phyloP scores from a whole-genome alignment of 2,113 vertebrate genomes.

The Carettochelys insculpta region DNA sequence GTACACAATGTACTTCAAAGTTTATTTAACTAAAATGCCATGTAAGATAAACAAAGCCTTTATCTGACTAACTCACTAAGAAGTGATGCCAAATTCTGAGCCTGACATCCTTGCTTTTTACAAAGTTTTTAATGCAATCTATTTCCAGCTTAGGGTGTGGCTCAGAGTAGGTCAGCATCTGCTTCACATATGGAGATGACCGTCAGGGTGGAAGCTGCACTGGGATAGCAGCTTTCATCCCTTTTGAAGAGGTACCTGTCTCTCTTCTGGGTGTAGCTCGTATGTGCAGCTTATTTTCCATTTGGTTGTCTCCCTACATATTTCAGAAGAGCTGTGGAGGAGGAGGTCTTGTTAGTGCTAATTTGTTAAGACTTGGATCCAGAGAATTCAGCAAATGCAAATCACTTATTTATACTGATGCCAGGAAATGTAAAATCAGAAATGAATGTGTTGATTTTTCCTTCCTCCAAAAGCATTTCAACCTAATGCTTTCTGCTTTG shows the following conservation, averaged over 20 bases:
- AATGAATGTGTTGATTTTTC: conserved; percentile 67
- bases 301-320: neutral
- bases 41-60: conserved; percentile 58
- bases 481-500: conserved; percentile 65
- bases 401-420: conserved; percentile 70
- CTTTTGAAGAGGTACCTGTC: neutral
- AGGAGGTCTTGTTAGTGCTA: neutral
- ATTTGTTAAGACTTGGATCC: conserved; percentile 43
- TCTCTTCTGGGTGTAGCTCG: neutral
- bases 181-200: neutral
- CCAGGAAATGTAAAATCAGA: conserved; percentile 67
- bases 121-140: neutral
- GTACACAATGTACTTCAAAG: conserved; percentile 36
- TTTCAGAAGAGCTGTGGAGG: neutral
- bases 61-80: conserved; percentile 32
- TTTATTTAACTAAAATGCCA: conserved; percentile 47
- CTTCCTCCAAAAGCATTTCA: conserved; percentile 55
- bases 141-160: neutral
- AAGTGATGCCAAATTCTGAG: neutral
- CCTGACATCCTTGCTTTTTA: neutral
- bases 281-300: neutral
- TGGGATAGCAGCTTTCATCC: neutral
- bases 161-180: neutral
- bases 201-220: neutral
- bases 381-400: conserved; percentile 57